Base-by-base conservation (phyloP, 2,797 vertebrate genomes). In the Leptodactylus fallax region DNA sequence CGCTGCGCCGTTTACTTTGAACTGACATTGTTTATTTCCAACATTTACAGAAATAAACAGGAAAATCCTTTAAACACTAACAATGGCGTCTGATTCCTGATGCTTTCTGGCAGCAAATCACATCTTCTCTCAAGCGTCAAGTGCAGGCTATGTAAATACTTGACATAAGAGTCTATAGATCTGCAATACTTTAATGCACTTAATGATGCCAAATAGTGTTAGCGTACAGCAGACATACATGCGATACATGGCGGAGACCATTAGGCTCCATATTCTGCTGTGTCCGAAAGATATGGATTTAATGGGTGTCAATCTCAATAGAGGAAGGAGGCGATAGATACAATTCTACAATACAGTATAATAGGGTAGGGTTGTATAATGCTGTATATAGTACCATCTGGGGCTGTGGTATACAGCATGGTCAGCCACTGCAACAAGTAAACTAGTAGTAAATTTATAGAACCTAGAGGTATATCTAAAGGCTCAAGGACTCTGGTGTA, bases 1-100 rank as follows among this genome's bases (percentile, higher is more conserved):
- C 91, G 92, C 87, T 91, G 79, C 23, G 7, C 83, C 91, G 92
- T 96, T 96, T 95, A 96, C 94, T 94, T 95, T 95, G 92, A 92
- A 88, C 88, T 96, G 95, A 94, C 95, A 95, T 91, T 95, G 93
- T 96, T 96, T 96, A 95, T 93, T 87, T 92, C 92, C 78, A 67
- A 63, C 92, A 94, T 96, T 96, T 96, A 92, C 91, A 95, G 92
- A 95, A 96, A 96, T 96, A 97, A 97, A 97, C 96, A 97, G 94
- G 96, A 97, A 96, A 94, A 93, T 88, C 90, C 93, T 95, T 89
- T 92, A 93, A 97, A 96, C 91, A 93, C 91, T 92, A 94, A 96
- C 94, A 96, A 92, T 94, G 93, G 91, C 92, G 93, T 96, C 95
- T 94, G 93, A 95, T 93, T 92, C 92, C 92, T 93, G 95, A 96